Evolutionary conservation across 2,888 invertebrate species (phyloP).

Genomic region (Scaptomyza tumidula): DNA sequence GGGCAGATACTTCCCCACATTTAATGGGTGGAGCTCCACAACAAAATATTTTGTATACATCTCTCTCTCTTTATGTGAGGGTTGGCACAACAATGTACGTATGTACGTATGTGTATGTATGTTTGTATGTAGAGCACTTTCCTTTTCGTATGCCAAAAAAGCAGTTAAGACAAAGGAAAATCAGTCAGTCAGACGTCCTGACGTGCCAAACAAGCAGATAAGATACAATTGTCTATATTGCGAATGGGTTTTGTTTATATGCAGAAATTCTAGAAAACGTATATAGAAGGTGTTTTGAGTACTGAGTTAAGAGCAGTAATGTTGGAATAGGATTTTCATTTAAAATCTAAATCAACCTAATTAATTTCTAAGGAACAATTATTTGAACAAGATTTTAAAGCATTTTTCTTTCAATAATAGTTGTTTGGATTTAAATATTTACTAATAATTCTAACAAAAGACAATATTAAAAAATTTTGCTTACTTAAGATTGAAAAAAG

Average conservation of each 20-base stretch:
- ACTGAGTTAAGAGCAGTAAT: too few relatives aligned
- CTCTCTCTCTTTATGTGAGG: slow-evolving; percentile 21
- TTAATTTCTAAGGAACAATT: too few relatives aligned
- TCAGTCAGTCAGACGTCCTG: slow-evolving; percentile 18
- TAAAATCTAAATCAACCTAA: too few relatives aligned
- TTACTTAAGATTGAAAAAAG: too few relatives aligned
- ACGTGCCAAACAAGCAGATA: slow-evolving; percentile 38
- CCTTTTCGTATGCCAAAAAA: slow-evolving; percentile 48
- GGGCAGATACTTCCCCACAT: slow-evolving; percentile 9
- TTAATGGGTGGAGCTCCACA: slow-evolving; percentile 47
- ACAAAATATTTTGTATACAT: slow-evolving; percentile 14
- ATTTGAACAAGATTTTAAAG: too few relatives aligned
- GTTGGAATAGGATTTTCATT: too few relatives aligned
- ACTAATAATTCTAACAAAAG: too few relatives aligned
- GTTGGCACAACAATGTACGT: slow-evolving; percentile 19
- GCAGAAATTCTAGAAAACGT: slow-evolving; percentile 9
- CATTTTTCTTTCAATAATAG: too few relatives aligned
- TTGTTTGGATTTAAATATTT: too few relatives aligned
- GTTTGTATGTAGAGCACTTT: slow-evolving; percentile 50
- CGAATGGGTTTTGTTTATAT: slow-evolving; percentile 1
- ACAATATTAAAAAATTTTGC: too few relatives aligned
- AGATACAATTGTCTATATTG: slow-evolving; percentile 8
- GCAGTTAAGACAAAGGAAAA: slow-evolving; percentile 37
- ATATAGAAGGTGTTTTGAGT: too few relatives aligned
- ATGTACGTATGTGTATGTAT: not conserved